Base-by-base conservation (phyloP, 2,888 invertebrate genomes). In the Hemicrepidius hirtus region DNA sequence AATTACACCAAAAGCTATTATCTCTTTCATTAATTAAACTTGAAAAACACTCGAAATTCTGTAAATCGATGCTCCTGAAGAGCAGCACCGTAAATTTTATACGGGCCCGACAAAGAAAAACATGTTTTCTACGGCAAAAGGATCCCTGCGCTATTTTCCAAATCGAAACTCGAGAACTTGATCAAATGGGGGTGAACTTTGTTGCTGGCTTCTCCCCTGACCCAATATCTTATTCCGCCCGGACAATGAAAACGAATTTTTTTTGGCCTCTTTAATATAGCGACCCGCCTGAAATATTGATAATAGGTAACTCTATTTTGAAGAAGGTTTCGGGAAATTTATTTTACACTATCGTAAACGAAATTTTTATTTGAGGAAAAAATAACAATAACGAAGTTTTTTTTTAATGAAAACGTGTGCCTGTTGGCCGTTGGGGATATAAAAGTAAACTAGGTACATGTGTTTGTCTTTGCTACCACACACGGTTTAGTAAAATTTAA, bases 221-320 rank as follows among this genome's bases (percentile, higher is more conserved):
- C 60, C 60, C 60, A 53, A 53, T 53, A 53, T 53, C 53, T 60
- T 41, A 60, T 60, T 60, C 60, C 13, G 35, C 7, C 40, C 60
- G 41, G 10, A 41, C 41, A 60, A 60, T 60, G 60, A 60, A 60
- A 60, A 41, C 21, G 21, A 60, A 60, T 60, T 60, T 41, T n/a
- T 60, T 60, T 41, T 60, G 60, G 40, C 60, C 60, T 60, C 60
- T 37, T 60, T 41, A 60, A 60, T 60, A 60, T 60, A 7, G 18
- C 40, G 60, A 18, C 46, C 28, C 63, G 63, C 35, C 63, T 32
- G 63, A 63, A 28, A 32, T 46, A 63, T 63, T 63, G 63, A 46
- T 49, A 32, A 62, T 62, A n/a, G n/a, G n/a, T n/a, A 62, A 63
- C 49, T 63, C 32, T 49, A 63, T 63, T 63, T 63, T 46, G 16